Base-by-base conservation (phyloP, 2,113 vertebrate genomes). In the Chaetura pelagica region DNA sequence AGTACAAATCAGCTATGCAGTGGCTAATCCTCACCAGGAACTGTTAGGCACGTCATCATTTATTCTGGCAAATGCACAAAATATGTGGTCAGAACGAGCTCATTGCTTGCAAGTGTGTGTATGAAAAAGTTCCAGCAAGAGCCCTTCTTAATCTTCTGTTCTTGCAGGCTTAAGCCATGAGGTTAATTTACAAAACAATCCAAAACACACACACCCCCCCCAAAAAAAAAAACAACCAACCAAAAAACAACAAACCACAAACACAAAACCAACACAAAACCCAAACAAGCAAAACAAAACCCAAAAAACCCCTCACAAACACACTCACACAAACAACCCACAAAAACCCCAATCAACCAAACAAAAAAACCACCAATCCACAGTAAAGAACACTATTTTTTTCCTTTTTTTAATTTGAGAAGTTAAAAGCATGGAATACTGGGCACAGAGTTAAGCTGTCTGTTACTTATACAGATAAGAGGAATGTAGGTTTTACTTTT, bases 21-120 rank as follows among this genome's bases (percentile, higher is more conserved):
- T 82, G 44, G 52, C 74, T 83, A 58, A 83, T 84, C 55, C 71
- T 82, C 57, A 42, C 44, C 54, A 77, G 55, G 44, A 75, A 64
- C 61, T 44, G 5, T 87, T 95, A 82, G 29, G 49, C 26, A 30
- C 42, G 64, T 82, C n/a, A 34, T 69, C 58, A 24, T 88, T 94
- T 93, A 49, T 89, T 66, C 78, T 79, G 81, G 74, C 79, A 92
- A 90, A 82, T 26, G 58, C 51, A 22, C 69, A 44, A 88, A 69
- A 76, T 51, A n/a, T 82, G 40, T 85, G 68, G 71, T 80, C 78
- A 88, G 82, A 91, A 71, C n/a, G 75, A 90, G 51, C 63, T 59
- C 48, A 7, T 71, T 61, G 42, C 22, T 46, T 59, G 63, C 51
- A 79, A 76, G 48, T 32, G 29, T 71, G 27, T 17, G 20, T 66